These are phyloP conservation scores for Vultur gryphus DNA, from an alignment of 2,797 vertebrate genomes.

Conservation along the genomic window DNA sequence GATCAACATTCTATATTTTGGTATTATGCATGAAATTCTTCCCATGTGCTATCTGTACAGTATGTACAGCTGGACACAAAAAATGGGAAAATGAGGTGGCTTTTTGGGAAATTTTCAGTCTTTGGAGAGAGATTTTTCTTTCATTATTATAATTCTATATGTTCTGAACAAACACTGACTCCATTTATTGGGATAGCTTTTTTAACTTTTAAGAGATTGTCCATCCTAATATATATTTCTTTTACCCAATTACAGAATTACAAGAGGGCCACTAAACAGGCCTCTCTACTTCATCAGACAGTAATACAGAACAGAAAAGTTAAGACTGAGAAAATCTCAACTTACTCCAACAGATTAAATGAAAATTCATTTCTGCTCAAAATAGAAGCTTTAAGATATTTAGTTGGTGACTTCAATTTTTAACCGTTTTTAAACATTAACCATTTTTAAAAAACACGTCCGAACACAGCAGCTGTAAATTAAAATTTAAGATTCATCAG, in stretches of 20 bases:
- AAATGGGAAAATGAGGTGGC: not conserved
- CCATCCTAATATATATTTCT: not conserved
- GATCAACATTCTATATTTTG: not conserved
- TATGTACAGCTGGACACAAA: not conserved
- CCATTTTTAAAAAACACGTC: not conserved
- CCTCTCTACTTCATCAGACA: not conserved
- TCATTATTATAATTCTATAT: accelerated
- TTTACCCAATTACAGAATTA: not conserved
- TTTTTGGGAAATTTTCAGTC: not conserved
- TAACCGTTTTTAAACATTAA: not conserved
- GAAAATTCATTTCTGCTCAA: not conserved
- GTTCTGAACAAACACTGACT: not conserved
- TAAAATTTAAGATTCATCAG: not conserved
- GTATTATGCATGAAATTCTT: accelerated
- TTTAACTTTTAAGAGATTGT: not conserved
- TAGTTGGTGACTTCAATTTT: not conserved
- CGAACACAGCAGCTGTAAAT: not conserved
- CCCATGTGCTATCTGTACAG: not conserved
- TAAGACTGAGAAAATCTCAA: not conserved
- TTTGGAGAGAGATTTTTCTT: not conserved
- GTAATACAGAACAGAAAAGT: not conserved
- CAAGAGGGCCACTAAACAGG: not conserved
- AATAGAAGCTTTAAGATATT: not conserved
- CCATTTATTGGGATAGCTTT: not conserved
- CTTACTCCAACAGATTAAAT: not conserved